Evolutionary conservation across 2,797 vertebrate species (phyloP), one percentile per base, ranked within the genome.

Genomic region (Ctenosaura bakeri): DNA sequence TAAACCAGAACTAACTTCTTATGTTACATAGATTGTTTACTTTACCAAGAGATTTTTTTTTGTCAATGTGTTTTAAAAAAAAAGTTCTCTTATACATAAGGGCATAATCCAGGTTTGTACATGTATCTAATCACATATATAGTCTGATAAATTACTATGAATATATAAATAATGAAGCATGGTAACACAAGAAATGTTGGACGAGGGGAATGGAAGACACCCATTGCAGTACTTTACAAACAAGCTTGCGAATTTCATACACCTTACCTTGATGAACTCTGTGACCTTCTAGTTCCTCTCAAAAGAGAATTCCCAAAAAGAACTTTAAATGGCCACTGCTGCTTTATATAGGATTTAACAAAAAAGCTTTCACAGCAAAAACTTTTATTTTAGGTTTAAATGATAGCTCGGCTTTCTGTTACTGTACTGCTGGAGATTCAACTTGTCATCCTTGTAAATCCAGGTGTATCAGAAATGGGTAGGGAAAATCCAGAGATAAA

Each of bases 241-340:
- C 52, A 91, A 90, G 94, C 79, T 93, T 86, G 89, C 87, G 91
- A 94, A 88, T 94, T 86, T 74, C 26, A 88, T 93, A 93, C 71
- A 71, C 94, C 97, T 97, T 97, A 97, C 97, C 97, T 97, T 96
- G 89, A 93, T 88, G 89, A 93, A 93, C 93, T 95, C 94, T 96
- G 71, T 86, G 95, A 94, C 22, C 94, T 93, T 95, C 91, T 97
- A 96, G n/a, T 84, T 94, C 95, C 95, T 97, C 96, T 97, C 94
- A 97, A 96, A 94, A 96, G 79, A 96, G 93, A 97, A 91, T 84
- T 96, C 95, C 97, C 96, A 95, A 96, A 94, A 95, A 94, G 95
- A 95, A 95, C 96, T 94, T 97, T 96, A 88, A 97, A 95, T 92
- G 89, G 94, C 96, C 96, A 96, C 83, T 95, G 95, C 93, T 96